These are phyloP conservation scores for Habroteleia sp. DNA, from an alignment of 2,888 invertebrate genomes.

Conservation along the genomic window DNA sequence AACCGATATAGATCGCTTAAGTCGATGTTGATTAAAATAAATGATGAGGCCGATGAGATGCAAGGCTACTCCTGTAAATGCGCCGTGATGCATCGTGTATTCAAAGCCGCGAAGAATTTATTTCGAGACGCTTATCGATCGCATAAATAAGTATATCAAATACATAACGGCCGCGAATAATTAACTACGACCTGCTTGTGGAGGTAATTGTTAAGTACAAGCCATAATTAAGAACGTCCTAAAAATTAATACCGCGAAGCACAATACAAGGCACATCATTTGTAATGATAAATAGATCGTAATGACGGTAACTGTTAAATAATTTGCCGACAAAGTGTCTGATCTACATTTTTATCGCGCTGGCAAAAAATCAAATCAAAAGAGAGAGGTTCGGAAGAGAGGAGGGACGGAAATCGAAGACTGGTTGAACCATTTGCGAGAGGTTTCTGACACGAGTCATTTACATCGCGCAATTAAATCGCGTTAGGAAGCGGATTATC, in stretches of 20 bases:
- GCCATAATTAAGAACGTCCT: conserved; percentile 45
- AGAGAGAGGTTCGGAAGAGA: conserved; percentile 15
- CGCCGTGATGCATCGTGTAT: conserved; percentile 59
- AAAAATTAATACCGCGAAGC: conserved; percentile 45
- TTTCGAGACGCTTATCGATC: conserved; percentile 59
- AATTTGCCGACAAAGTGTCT: conserved; percentile 53
- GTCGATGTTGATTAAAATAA: conserved; percentile 61
- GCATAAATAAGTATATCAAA: conserved; percentile 62
- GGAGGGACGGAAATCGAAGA: conserved; percentile 41
- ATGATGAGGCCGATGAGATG: conserved; percentile 58
- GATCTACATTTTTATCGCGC: conserved; percentile 43
- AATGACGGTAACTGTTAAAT: conserved; percentile 53
- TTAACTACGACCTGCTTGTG: conserved; percentile 50
- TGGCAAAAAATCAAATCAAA: conserved; percentile 11
- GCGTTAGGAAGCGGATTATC: conserved; percentile 46
- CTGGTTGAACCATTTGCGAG: conserved; percentile 14
- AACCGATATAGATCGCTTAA: conserved; percentile 47
- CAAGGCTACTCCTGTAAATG: conserved; percentile 58
- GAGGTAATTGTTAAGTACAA: conserved; percentile 49
- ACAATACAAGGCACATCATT: conserved; percentile 46
- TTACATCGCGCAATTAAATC: conserved; percentile 45
- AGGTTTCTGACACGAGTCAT: conserved; percentile 18
- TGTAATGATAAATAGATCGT: conserved; percentile 55
- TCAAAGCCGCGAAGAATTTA: conserved; percentile 55
- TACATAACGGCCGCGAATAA: conserved; percentile 58